A percentile compares a stretch with the other conserved stretches of the same genome.
Evolutionary conservation across 2,113 vertebrate species (phyloP).

Genomic region (Romanogobio albipinnatus): DNA sequence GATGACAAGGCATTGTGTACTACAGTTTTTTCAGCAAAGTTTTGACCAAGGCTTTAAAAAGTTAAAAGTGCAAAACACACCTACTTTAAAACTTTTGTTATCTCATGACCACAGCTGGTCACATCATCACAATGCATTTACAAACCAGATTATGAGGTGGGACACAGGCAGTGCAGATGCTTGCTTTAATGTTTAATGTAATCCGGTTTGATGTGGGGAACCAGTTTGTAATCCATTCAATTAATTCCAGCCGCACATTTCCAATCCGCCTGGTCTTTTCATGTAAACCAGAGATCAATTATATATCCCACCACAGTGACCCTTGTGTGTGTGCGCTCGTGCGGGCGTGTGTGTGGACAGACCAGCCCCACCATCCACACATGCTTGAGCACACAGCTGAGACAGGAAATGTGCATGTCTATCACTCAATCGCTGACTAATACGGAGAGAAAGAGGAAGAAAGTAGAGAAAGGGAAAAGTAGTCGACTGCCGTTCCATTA

Average conservation of each 20-base stretch:
- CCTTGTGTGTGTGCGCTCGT: neutral
- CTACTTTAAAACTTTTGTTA: neutral
- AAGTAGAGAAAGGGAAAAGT: neutral
- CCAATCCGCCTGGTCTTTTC: conserved; percentile 21
- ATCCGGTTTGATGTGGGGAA: conserved; percentile 27
- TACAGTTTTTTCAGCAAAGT: too few species aligned
- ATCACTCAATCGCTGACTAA: neutral
- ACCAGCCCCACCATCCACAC: too few species aligned
- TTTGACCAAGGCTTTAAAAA: too few species aligned
- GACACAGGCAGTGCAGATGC: neutral
- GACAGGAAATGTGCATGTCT: neutral
- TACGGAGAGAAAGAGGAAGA: neutral
- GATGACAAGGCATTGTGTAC: too few species aligned
- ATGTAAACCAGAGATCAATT: conserved; percentile 42
- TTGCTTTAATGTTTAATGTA: conserved; percentile 31
- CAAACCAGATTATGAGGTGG: conserved; percentile 32
- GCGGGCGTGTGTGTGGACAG: neutral
- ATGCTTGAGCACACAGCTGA: neutral
- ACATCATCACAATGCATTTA: conserved; percentile 4
- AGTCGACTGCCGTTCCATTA: conserved; percentile 30
- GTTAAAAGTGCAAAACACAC: neutral
- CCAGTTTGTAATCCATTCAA: conserved; percentile 40
- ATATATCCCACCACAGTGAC: neutral
- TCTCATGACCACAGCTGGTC: conserved; percentile 4
- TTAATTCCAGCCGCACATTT: conserved; percentile 40